A percentile compares a stretch with the other conserved stretches of the same genome.
Evolutionary conservation across 2,113 vertebrate species (phyloP).

Genomic region (Aptenodytes patagonicus): DNA sequence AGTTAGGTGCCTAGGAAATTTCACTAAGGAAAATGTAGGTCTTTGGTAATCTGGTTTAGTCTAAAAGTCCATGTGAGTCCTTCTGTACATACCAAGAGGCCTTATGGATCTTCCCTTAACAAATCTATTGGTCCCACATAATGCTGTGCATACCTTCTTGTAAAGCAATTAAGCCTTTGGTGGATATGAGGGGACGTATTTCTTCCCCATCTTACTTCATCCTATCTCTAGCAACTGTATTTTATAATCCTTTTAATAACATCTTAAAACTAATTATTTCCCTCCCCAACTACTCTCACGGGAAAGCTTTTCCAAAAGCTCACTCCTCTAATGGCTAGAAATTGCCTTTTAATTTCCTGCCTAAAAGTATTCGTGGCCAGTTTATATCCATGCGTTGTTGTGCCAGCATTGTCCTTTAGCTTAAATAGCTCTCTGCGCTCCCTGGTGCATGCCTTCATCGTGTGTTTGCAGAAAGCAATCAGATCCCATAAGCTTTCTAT

Average conservation of each 20-base stretch:
- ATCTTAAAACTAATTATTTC: conserved; percentile 11
- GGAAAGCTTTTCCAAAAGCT: conserved; percentile 34
- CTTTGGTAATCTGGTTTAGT: not conserved
- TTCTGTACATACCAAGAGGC: not conserved
- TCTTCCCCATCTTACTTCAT: not conserved
- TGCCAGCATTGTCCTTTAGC: conserved; percentile 16
- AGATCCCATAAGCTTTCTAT: not conserved
- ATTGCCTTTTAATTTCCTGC: conserved; percentile 42
- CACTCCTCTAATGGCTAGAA: not conserved
- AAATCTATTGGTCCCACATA: not conserved
- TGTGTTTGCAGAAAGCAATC: not conserved
- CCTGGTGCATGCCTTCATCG: not conserved
- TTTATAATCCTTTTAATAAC: conserved; percentile 16
- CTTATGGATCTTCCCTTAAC: not conserved
- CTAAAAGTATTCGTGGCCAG: not conserved
- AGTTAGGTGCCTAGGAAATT: not conserved
- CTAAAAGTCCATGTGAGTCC: not conserved
- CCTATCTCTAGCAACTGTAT: not conserved
- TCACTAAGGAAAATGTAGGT: not conserved
- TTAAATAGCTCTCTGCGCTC: not conserved
- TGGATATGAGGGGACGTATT: not conserved
- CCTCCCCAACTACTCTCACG: not conserved
- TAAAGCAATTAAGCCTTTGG: not conserved
- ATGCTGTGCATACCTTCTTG: not conserved
- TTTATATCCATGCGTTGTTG: not conserved